phyloP scores from a whole-genome alignment of 64 coral and sea anemone genomes.

The Actinia equina region DNA sequence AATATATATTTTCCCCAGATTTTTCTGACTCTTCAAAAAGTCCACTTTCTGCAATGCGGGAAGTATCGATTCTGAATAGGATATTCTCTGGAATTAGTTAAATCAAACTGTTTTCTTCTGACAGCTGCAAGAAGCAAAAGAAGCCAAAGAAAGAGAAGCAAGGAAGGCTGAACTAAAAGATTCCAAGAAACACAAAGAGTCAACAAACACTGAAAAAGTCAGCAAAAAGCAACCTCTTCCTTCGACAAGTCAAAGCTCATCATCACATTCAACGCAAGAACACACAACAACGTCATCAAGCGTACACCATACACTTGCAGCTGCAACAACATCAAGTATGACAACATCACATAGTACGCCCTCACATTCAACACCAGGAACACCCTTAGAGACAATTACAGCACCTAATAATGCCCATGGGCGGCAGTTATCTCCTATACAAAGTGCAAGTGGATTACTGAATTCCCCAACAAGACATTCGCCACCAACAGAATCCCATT shows the following conservation, averaged over 20 bases:
- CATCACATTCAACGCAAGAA: slow-evolving; percentile 34
- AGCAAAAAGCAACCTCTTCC: slow-evolving; percentile 68
- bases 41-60: no score
- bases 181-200: slow-evolving; percentile 68
- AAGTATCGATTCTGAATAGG: no score
- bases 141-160: slow-evolving; percentile 63
- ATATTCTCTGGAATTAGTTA: no score
- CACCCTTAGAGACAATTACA: slow-evolving; percentile 59
- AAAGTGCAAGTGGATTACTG: slow-evolving; percentile 51
- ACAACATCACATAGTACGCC: not conserved
- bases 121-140: slow-evolving; percentile 52
- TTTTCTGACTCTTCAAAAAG: no score
- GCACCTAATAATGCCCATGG: slow-evolving; percentile 44
- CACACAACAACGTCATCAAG: not conserved
- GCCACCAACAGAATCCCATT: slow-evolving; percentile 19
- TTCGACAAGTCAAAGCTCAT: slow-evolving; percentile 62
- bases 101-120: no score
- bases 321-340: not conserved
- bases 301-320: not conserved
- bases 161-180: slow-evolving; percentile 52
- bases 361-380: slow-evolving; percentile 39
- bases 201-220: slow-evolving; percentile 62
- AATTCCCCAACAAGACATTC: slow-evolving; percentile 62
- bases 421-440: slow-evolving; percentile 81
- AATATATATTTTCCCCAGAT: no score